Evolutionary conservation across 1,140 invertebrate genomes (phyloP).

Genomic region (Campodea augens): DNA sequence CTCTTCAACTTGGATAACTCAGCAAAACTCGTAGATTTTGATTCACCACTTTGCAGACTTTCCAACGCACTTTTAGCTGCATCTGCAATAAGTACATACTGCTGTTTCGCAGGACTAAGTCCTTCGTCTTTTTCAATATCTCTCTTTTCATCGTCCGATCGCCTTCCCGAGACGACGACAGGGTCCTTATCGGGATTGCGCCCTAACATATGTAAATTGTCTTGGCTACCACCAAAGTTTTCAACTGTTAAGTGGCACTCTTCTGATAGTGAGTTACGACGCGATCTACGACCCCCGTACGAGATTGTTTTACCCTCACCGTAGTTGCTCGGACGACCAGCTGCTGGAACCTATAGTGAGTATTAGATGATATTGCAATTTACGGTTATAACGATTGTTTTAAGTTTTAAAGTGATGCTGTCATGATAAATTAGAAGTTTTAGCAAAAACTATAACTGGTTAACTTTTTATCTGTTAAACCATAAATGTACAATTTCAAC

Average conservation of each 20-base stretch:
- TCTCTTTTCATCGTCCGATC: constrained; percentile 19
- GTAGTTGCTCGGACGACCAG: constrained; percentile 67
- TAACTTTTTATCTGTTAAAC: too few relatives aligned
- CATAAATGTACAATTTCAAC: too few relatives aligned
- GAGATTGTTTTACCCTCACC: constrained; percentile 43
- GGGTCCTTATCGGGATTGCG: constrained; percentile 59
- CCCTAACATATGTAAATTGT: constrained; percentile 38
- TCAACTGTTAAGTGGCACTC: constrained; percentile 74
- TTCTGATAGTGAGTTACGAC: constrained; percentile 64
- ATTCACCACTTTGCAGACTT: too few relatives aligned
- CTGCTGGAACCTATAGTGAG: constrained; percentile 35
- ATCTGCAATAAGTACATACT: too few relatives aligned
- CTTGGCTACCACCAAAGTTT: constrained; percentile 69
- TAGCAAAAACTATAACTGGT: too few relatives aligned
- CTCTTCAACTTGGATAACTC: constrained; percentile 33
- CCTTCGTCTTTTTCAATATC: background rate
- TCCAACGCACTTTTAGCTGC: too few relatives aligned
- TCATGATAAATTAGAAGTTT: too few relatives aligned
- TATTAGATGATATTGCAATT: too few relatives aligned
- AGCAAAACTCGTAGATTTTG: constrained; percentile 47
- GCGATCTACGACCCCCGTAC: constrained; percentile 56
- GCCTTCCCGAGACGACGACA: constrained; percentile 30
- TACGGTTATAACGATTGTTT: too few relatives aligned
- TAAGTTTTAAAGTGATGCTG: too few relatives aligned
- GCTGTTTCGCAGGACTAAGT: background rate